Base-by-base conservation (phyloP, 2,888 invertebrate species). In the Aricia artaxerxes region DNA sequence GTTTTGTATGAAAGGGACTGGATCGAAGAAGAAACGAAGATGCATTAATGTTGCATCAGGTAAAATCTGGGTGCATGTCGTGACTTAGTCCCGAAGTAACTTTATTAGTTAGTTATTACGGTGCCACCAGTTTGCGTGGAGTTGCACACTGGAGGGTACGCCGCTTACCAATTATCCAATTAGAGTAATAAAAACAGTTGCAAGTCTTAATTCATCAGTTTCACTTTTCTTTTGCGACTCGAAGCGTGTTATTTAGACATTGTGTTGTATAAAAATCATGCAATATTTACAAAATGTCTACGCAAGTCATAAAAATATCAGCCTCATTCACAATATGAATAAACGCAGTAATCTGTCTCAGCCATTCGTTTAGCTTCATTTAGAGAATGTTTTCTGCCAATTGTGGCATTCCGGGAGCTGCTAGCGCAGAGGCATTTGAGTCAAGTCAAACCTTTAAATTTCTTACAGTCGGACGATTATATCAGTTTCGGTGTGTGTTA, bases 241-340 rank as follows among this genome's bases (percentile, higher is more conserved):
- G 16, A 35, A 38, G 69, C 13, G 53, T 64, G 31, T 76, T 31
- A 69, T 76, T 64, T 6, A 77, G 76, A 53, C 60, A 75, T 61
- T 60, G 73, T 61, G 60, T 72, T 3, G 35, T 31, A 24, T 69
- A 72, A 44, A 16, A 72, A 16, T 76, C 80, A 78, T 53, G 78
- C 64, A 49, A 53, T 57, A 75, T 76, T 60, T 76, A 61, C n/a
- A 60, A 53, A 73, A 79, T 73, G 24, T 61, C 35, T 40, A 57
- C 72, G 31, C 79, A 82, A 82, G 80, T 82, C 79, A 81, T 53
- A 76, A 31, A 31, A 57, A 53, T 35, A 57, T 49, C 53, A 53
- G 76, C 76, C 31, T 53, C 35, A 31, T 31, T 13, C 57, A 73
- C 44, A 73, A 73, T 38, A 40, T 40, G 6, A 40, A 73, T n/a